phyloP scores from a whole-genome alignment of 2,113 vertebrate species.

The Oncorhynchus keta region DNA sequence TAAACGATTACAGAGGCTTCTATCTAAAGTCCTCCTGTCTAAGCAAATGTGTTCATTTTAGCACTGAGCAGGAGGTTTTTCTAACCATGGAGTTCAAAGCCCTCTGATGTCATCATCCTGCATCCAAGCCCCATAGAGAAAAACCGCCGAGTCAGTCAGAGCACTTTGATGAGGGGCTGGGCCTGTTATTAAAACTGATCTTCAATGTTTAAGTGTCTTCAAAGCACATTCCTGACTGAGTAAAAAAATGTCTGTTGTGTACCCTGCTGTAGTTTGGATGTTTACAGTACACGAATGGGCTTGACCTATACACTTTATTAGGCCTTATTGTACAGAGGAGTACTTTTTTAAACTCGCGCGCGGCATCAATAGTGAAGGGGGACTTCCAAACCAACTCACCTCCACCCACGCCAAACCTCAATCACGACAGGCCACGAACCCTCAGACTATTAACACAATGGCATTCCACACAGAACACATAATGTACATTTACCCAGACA shows the following conservation, averaged over 20 bases:
- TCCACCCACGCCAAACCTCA: not conserved
- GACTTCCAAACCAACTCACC: slow-evolving; percentile 14
- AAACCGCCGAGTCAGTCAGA: slow-evolving; percentile 26
- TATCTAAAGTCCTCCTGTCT: slow-evolving; percentile 12
- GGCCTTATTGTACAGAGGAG: slow-evolving; percentile 30
- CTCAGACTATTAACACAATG: not conserved
- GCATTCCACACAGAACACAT: slow-evolving; percentile 2
- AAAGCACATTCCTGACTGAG: not conserved
- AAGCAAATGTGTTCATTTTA: slow-evolving; percentile 31
- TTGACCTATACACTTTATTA: slow-evolving; percentile 13
- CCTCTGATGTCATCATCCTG: too few relatives aligned
- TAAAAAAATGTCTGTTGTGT: not conserved
- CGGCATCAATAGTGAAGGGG: not conserved
- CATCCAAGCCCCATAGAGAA: slow-evolving; percentile 30
- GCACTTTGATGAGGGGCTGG: slow-evolving; percentile 41
- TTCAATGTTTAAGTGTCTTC: too few relatives aligned
- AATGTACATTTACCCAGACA: not conserved
- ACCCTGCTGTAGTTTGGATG: not conserved
- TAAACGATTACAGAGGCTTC: not conserved
- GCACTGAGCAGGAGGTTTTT: slow-evolving; percentile 31
- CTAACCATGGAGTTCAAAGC: not conserved
- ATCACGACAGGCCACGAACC: not conserved
- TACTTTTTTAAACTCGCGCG: slow-evolving; percentile 6
- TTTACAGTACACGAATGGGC: slow-evolving; percentile 30
- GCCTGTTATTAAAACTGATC: slow-evolving; percentile 33